phyloP scores from a whole-genome alignment of 2,113 vertebrate genomes.

The Chrysemys picta region DNA sequence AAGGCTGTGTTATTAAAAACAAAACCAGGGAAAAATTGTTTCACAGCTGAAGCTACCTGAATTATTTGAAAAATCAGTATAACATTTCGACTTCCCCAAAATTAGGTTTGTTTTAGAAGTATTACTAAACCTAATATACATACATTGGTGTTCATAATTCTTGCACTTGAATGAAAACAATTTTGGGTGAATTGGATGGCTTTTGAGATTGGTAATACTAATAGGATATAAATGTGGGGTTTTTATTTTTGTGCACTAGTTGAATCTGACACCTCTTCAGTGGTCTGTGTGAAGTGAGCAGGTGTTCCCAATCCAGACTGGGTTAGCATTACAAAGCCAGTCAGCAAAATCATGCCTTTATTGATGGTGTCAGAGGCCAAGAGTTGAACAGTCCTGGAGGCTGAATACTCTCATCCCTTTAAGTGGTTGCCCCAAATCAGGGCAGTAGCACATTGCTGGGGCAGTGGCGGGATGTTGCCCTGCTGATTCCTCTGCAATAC shows the following conservation, averaged over 20 bases:
- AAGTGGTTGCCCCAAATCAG: neutral
- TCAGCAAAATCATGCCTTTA: neutral
- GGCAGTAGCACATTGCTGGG: too few species aligned
- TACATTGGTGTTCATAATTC: neutral
- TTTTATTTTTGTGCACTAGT: fast-evolving
- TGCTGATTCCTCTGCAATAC: too few species aligned
- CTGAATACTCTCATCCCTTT: neutral
- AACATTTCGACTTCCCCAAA: neutral
- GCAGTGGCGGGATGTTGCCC: too few species aligned
- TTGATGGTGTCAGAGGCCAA: neutral
- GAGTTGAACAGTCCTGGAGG: neutral
- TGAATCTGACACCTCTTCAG: neutral
- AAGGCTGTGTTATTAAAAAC: constrained; percentile 51
- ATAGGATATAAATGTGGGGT: fast-evolving
- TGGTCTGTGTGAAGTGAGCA: neutral
- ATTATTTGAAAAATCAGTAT: neutral
- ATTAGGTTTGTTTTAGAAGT: neutral
- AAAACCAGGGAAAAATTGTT: neutral
- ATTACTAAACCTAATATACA: neutral
- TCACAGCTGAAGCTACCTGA: neutral
- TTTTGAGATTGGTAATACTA: neutral
- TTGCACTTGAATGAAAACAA: neutral
- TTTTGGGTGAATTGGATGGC: neutral
- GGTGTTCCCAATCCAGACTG: neutral
- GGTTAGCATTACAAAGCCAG: fast-evolving